Conservation (phyloP, 2,888 invertebrate genomes). For the Lysandra coridon region DNA sequence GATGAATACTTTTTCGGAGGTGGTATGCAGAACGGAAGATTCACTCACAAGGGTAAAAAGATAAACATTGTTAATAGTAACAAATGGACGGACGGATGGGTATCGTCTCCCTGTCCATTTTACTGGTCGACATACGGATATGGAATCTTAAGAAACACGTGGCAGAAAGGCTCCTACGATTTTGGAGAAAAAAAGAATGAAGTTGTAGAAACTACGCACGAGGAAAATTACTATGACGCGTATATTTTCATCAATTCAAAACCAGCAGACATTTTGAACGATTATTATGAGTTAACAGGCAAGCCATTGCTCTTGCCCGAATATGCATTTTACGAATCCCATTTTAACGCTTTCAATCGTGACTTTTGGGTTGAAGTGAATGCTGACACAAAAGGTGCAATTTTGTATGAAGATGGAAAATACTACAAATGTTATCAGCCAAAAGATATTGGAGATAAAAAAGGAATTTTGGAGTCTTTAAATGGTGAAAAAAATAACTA, state of each 20-base stretch:
- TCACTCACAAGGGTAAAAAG: slow-evolving; percentile 64
- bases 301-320: slow-evolving; percentile 66
- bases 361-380: slow-evolving; percentile 71
- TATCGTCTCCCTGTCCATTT: slow-evolving; percentile 70
- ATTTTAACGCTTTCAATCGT: slow-evolving; percentile 70
- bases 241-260: slow-evolving; percentile 62
- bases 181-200: slow-evolving; percentile 53
- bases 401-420: slow-evolving; percentile 66
- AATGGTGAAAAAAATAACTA: slow-evolving; percentile 72
- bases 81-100: slow-evolving; percentile 66
- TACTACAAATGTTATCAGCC: slow-evolving; percentile 69
- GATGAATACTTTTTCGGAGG: slow-evolving; percentile 70
- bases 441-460: slow-evolving; percentile 55
- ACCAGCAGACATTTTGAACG: slow-evolving; percentile 59
- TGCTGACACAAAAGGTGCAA: slow-evolving; percentile 51
- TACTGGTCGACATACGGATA: slow-evolving; percentile 72
- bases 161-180: slow-evolving; percentile 66
- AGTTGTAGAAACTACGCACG: slow-evolving; percentile 52
- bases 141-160: slow-evolving; percentile 68
- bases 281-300: slow-evolving; percentile 71
- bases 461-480: slow-evolving; percentile 66
- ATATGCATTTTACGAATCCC: slow-evolving; percentile 70
- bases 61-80: slow-evolving; percentile 66
- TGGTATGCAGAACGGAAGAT: slow-evolving; percentile 74
- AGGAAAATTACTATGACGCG: slow-evolving; percentile 59